Evolutionary conservation across 2,797 vertebrate species (phyloP).

Genomic region (Ataeniobius toweri): DNA sequence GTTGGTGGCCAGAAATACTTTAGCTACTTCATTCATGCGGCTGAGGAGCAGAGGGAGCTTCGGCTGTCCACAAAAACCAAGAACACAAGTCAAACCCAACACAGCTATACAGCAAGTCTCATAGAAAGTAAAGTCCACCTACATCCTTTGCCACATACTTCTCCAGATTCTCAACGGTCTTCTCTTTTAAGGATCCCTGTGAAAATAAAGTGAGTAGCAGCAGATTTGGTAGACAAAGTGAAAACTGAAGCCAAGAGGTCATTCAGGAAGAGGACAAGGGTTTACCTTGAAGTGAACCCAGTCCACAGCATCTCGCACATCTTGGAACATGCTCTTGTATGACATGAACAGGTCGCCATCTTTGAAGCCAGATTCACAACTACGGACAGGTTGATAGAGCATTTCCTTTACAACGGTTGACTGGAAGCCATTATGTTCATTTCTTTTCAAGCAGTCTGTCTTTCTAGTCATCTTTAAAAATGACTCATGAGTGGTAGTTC

Average conservation of each 20-base stretch:
- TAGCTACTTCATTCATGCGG: conserved; percentile 97
- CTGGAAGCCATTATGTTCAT: neutral
- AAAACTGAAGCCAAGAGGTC: neutral
- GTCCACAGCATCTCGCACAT: conserved; percentile 95
- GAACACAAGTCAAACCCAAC: neutral
- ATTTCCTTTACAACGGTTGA: conserved; percentile 26
- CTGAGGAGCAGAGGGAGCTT: conserved; percentile 96
- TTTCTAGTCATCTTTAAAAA: neutral
- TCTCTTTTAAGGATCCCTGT: conserved; percentile 95
- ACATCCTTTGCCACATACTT: conserved; percentile 99
- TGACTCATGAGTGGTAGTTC: neutral
- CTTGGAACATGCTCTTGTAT: conserved; percentile 99
- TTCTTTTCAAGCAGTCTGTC: too few relatives aligned
- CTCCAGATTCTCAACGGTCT: conserved; percentile 96
- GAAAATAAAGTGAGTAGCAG: neutral
- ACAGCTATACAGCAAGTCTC: neutral
- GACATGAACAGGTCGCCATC: conserved; percentile 99
- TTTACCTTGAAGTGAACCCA: conserved; percentile 98
- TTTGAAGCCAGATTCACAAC: conserved; percentile 97
- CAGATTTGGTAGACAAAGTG: neutral
- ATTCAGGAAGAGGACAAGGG: neutral
- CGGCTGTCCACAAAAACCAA: conserved; percentile 78
- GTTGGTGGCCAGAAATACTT: conserved; percentile 98
- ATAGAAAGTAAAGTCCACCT: conserved; percentile 70
- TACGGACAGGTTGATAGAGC: neutral